Conservation (phyloP, 1,140 invertebrate species). For the Drosophila sucinea region DNA sequence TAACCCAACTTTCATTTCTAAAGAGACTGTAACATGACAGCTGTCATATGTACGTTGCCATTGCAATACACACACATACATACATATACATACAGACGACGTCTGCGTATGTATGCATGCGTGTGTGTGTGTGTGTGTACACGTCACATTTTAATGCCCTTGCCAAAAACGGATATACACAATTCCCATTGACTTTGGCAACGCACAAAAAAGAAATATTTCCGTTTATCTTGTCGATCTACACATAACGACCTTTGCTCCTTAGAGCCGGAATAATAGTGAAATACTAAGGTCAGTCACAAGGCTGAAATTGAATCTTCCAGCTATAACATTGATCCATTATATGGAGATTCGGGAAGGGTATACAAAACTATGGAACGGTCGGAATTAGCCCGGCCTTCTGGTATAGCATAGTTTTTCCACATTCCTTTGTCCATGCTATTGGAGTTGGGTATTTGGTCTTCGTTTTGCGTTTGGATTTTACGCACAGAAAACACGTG, state of each 20-base stretch:
- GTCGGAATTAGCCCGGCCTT: not conserved
- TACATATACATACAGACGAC: constrained; percentile 10
- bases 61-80: constrained; percentile 36
- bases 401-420: constrained; percentile 30
- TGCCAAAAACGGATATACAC: not conserved
- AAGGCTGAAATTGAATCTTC: too few species aligned
- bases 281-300: too few species aligned
- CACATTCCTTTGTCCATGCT: constrained; percentile 22
- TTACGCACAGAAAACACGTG: constrained; percentile 45
- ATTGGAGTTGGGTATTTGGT: constrained; percentile 44
- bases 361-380: not conserved
- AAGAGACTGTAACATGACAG: constrained; percentile 73
- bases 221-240: too few species aligned
- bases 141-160: constrained; percentile 44
- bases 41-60: constrained; percentile 77
- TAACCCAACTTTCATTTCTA: constrained; percentile 74
- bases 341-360: not conserved
- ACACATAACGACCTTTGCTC: too few species aligned
- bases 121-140: constrained; percentile 1
- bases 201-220: too few species aligned
- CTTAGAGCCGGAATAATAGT: too few species aligned
- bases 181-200: not conserved
- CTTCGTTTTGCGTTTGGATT: constrained; percentile 24
- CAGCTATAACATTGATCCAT: too few species aligned
- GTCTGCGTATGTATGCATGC: not conserved